These are phyloP conservation scores for Ganaspis sp. DNA, from an alignment of 1,140 invertebrate species.

Conservation along the genomic window DNA sequence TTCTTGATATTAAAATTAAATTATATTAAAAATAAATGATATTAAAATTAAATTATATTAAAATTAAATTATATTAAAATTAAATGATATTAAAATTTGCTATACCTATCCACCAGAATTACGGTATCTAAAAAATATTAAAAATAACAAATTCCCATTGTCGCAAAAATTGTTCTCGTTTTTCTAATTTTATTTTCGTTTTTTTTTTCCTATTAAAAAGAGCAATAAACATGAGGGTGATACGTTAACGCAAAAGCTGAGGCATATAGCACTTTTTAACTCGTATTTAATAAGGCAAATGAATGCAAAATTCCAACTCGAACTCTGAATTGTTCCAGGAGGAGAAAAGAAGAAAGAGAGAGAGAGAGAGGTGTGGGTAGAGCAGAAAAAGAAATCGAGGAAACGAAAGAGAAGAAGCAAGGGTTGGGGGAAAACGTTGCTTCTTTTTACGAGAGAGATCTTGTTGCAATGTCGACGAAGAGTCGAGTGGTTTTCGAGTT, in stretches of 20 bases:
- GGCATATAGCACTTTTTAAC: slow-evolving; percentile 55
- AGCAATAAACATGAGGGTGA: slow-evolving; percentile 26
- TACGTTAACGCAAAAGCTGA: slow-evolving; percentile 43
- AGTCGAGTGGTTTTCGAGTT: slow-evolving; percentile 71
- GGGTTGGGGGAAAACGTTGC: slow-evolving; percentile 35
- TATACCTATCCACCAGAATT: no score
- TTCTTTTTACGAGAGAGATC: slow-evolving; percentile 51
- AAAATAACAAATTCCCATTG: no score
- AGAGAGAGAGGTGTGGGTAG: slow-evolving; percentile 36
- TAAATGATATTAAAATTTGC: no score
- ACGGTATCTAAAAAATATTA: no score
- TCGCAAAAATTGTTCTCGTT: no score
- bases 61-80: no score
- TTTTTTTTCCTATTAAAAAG: no score
- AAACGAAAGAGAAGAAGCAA: slow-evolving; percentile 36
- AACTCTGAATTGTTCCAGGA: slow-evolving; percentile 57
- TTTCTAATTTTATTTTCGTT: no score
- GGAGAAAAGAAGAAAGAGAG: slow-evolving; percentile 45
- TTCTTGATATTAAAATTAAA: no score
- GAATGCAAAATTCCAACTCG: slow-evolving; percentile 48
- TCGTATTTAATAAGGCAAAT: slow-evolving; percentile 65
- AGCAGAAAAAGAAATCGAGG: slow-evolving; percentile 47
- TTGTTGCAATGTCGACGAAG: slow-evolving; percentile 56
- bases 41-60: no score
- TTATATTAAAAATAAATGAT: no score